Conservation (phyloP, 2,888 invertebrate species). For the Tupiocoris notatus region DNA sequence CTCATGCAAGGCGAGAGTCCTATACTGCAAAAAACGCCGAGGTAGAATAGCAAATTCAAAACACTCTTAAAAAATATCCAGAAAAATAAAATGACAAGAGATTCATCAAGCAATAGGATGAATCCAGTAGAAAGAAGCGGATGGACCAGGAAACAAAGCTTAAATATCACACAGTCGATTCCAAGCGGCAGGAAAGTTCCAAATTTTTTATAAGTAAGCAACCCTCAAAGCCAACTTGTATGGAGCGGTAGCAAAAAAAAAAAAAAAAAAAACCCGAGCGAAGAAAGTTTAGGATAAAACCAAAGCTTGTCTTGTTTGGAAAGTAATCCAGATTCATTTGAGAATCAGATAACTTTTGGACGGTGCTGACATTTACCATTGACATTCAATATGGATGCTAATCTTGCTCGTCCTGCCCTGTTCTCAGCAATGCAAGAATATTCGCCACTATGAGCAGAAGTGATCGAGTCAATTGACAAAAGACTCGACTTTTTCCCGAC, state of each 20-base stretch:
- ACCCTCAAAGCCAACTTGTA: background rate
- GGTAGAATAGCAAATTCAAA: background rate
- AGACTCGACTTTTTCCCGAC: conserved; percentile 54
- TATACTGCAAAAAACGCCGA: background rate
- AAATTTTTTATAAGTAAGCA: background rate
- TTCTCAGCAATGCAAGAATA: conserved; percentile 67
- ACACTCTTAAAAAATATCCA: no score
- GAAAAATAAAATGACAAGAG: no score
- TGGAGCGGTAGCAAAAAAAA: background rate
- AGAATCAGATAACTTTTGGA: background rate
- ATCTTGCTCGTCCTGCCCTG: conserved; percentile 62
- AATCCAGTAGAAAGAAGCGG: no score
- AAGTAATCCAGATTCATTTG: background rate
- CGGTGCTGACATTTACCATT: conserved; percentile 65
- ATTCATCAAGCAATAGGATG: no score
- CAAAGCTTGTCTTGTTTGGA: background rate
- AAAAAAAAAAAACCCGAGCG: background rate
- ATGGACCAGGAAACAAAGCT: no score
- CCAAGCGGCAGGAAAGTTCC: background rate
- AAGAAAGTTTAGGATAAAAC: background rate
- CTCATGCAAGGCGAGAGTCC: no score
- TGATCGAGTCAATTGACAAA: conserved; percentile 50
- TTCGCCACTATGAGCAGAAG: conserved; percentile 59
- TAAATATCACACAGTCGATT: background rate
- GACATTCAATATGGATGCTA: conserved; percentile 64